Percentiles rank a stretch among this genome's conserved stretches.
Evolutionary conservation across 2,113 vertebrate species (phyloP).

Genomic region (Gasterosteus nipponicus): DNA sequence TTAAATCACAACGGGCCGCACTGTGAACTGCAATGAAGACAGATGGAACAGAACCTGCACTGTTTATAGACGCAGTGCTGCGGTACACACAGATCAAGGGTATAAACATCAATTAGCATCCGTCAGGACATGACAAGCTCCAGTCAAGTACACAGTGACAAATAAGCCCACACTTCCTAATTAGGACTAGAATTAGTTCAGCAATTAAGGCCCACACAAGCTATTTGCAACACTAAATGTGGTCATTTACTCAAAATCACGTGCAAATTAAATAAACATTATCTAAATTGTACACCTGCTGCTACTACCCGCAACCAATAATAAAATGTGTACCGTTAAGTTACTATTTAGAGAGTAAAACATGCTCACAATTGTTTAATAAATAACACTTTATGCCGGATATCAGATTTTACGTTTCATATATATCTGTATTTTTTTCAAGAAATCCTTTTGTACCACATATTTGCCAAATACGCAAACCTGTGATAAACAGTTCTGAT

Average conservation of each 20-base stretch:
- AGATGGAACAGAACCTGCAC: background rate
- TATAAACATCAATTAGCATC: constrained; percentile 50
- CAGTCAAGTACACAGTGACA: constrained; percentile 39
- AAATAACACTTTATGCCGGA: too few relatives aligned
- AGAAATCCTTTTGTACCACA: background rate
- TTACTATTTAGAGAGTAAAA: background rate
- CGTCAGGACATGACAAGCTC: constrained; percentile 37
- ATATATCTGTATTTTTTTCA: background rate
- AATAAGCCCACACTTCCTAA: constrained; percentile 35
- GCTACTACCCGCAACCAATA: too few relatives aligned
- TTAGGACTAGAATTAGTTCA: constrained; percentile 39
- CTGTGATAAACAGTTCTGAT: background rate
- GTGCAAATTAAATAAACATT: constrained; percentile 4
- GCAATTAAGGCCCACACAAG: constrained; percentile 35
- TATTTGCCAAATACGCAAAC: background rate
- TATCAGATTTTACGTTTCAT: background rate
- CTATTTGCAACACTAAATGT: constrained; percentile 21
- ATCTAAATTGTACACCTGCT: background rate
- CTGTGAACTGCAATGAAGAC: constrained; percentile 13
- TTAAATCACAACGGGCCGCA: constrained; percentile 4
- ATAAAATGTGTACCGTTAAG: too few relatives aligned
- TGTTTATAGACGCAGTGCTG: constrained; percentile 1
- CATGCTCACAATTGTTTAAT: too few relatives aligned
- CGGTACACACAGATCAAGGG: constrained; percentile 15
- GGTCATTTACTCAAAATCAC: constrained; percentile 19